Evolutionary conservation across 2,113 vertebrate genomes (phyloP), one percentile per base, ranked within the genome.

Genomic region (Grammomys surdaster): DNA sequence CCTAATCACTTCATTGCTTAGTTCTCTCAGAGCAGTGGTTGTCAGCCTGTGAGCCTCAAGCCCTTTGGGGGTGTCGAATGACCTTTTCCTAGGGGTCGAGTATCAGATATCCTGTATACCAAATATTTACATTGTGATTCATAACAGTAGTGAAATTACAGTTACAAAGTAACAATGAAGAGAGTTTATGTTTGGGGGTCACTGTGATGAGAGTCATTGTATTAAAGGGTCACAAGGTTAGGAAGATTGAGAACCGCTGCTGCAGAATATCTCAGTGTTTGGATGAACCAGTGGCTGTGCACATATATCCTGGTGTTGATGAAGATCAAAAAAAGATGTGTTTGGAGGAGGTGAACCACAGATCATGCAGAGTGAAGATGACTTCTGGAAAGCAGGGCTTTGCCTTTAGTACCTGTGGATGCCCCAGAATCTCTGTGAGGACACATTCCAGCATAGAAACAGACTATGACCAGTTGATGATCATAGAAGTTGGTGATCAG

Each of bases 281-380:
- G 40, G 19, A 56, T 28, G 36, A 48, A n/a, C 22, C 17, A 17
- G 24, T 24, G 10, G 24, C 26, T 69, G 0, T 48, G 58, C 26
- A n/a, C 48, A 6, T 1, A 7, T 5, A 22, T 24, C 40, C 13
- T 0, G 0, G 24, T 69, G 60, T 13, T 16, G 19, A 10, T 14
- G 69, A 46, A 24, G 36, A 40, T 36, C 26, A n/a, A 46, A 31
- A 46, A 75, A 33, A 84, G 36, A 65, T 0, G 3, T 3, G 6
- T 3, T 20, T 11, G n/a, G 31, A 60, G 20, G 5, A 46, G 46
- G 4, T 28, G 80, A 33, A 26, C 0, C 31, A 4, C 31, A 58
- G 33, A 46, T 8, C 16, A 1, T n/a, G 12, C 16, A 9, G 58
- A 4, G 12, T 10, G n/a, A 43, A 19, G n/a, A 33, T 0, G 7